These are phyloP conservation scores for Cydia strobilella DNA, from an alignment of 1,140 invertebrate species.

Conservation along the genomic window DNA sequence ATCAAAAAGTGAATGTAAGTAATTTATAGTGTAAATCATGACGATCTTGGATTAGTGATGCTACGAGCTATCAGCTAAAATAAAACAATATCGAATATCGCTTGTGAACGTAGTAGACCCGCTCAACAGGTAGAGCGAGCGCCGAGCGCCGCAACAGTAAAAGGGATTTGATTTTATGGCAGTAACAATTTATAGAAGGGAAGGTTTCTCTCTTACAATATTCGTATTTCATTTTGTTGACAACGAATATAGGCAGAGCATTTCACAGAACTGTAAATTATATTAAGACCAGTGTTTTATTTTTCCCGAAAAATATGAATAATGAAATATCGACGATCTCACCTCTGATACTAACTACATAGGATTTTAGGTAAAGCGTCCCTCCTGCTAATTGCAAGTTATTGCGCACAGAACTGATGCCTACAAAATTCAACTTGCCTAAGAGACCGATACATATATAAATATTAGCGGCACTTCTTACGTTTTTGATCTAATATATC, in stretches of 20 bases:
- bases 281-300: background rate
- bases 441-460: no score
- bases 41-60: background rate
- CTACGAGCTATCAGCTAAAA: background rate
- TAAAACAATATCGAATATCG: background rate
- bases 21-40: no score
- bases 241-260: background rate
- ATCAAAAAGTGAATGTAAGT: no score
- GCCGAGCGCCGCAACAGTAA: conserved; percentile 18
- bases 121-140: conserved; percentile 25
- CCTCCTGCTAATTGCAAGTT: no score
- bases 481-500: no score
- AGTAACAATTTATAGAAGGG: conserved; percentile 21
- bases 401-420: no score
- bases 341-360: no score
- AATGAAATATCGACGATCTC: no score
- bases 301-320: background rate
- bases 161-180: conserved; percentile 28
- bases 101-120: conserved; percentile 22
- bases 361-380: no score
- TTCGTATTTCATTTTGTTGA: background rate
- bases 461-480: no score
- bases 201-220: background rate
- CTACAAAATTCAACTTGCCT: no score
- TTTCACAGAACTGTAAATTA: background rate